A percentile compares a stretch with the other conserved stretches of the same genome.
These are phyloP conservation scores for Cygnus olor DNA, from an alignment of 2,797 vertebrate species.

Conservation along the genomic window DNA sequence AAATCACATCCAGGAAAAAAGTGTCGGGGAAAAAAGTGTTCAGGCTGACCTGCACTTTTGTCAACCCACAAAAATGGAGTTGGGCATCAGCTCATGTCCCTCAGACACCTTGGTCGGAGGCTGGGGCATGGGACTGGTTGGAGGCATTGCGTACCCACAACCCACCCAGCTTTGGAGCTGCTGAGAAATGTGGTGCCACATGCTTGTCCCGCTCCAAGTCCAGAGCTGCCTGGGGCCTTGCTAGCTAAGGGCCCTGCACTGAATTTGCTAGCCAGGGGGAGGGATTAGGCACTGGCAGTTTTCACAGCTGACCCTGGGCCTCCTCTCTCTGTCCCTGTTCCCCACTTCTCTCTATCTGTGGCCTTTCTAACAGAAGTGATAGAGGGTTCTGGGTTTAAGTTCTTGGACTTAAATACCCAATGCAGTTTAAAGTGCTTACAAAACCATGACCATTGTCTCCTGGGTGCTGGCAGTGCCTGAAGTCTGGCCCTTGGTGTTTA, in stretches of 20 bases:
- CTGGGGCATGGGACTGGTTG: accelerated
- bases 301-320: background rate
- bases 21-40: background rate
- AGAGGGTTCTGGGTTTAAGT: background rate
- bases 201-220: background rate
- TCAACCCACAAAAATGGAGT: background rate
- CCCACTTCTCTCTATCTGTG: background rate
- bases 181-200: background rate
- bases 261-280: background rate
- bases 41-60: background rate
- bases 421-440: background rate
- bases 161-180: background rate
- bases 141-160: accelerated
- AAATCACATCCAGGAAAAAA: conserved; percentile 42
- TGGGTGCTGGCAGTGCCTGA: background rate
- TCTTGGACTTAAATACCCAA: background rate
- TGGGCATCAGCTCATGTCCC: background rate
- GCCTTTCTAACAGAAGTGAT: background rate
- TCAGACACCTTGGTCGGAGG: background rate
- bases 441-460: background rate
- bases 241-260: background rate
- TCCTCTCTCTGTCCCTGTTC: accelerated
- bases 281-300: background rate
- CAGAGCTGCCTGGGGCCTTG: background rate
- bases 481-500: background rate